Conservation (phyloP, 2,797 vertebrate species). For the Gadopsis marmoratus region DNA sequence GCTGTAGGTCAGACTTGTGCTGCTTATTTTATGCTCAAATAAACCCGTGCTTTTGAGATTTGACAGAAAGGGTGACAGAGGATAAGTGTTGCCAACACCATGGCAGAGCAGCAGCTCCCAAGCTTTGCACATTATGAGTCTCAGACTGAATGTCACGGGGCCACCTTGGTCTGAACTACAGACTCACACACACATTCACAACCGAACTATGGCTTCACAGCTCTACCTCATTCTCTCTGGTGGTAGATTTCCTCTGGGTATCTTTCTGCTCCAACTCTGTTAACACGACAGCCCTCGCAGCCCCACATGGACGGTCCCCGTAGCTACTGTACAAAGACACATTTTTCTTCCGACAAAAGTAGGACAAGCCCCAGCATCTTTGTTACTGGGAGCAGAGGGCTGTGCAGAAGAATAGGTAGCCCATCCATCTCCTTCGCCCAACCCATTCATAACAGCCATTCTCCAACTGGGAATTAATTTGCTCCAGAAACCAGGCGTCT, state of each 20-base stretch:
- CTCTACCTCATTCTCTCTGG: conserved; percentile 43
- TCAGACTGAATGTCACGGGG: conserved; percentile 44
- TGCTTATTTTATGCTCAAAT: conserved; percentile 14
- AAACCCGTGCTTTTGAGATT: conserved; percentile 3
- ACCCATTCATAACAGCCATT: conserved; percentile 82
- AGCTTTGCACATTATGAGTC: conserved; percentile 21
- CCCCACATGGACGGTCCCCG: conserved; percentile 67
- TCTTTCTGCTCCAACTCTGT: conserved; percentile 58
- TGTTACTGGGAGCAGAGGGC: conserved; percentile 71
- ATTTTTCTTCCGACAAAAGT: conserved; percentile 74
- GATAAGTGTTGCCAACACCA: conserved; percentile 6
- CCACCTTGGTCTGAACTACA: conserved; percentile 15
- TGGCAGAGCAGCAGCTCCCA: conserved; percentile 9
- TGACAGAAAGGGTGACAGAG: conserved; percentile 14
- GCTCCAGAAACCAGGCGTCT: conserved; percentile 73
- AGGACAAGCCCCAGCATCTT: conserved; percentile 80
- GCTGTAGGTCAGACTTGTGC: conserved; percentile 10
- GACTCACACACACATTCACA: conserved; percentile 9
- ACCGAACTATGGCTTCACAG: conserved; percentile 28
- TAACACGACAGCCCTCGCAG: conserved; percentile 63
- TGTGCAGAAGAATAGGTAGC: conserved; percentile 59
- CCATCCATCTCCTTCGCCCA: conserved; percentile 71
- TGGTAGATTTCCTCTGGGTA: conserved; percentile 70
- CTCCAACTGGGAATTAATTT: conserved; percentile 79
- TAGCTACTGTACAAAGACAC: conserved; percentile 75